Conservation (phyloP, 2,113 vertebrate genomes). For the Phoenicopterus ruber region DNA sequence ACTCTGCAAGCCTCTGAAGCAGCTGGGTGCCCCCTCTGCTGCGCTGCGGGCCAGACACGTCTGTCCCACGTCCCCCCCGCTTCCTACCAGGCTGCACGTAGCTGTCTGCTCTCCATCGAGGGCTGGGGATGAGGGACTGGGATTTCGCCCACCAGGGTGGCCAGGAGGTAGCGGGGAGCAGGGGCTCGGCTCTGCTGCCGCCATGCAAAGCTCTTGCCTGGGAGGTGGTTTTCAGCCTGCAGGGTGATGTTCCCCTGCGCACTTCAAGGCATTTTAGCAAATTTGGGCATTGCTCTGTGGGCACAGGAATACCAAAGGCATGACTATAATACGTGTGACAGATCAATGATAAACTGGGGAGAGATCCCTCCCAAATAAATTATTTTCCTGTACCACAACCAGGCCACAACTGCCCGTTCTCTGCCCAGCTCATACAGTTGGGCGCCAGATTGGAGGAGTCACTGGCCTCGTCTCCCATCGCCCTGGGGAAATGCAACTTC, state of each 20-base stretch:
- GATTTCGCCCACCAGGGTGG: not conserved
- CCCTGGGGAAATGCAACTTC: not conserved
- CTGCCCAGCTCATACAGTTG: not conserved
- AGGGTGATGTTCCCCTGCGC: not conserved
- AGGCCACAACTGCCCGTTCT: not conserved
- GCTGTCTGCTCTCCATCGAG: not conserved
- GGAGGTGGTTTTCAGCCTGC: not conserved
- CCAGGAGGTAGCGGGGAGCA: not conserved
- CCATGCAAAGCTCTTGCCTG: not conserved
- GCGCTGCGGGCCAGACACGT: accelerated
- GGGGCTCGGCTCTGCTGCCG: not conserved
- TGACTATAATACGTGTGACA: too few species aligned
- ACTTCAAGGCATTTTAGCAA: not conserved
- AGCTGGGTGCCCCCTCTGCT: too few species aligned
- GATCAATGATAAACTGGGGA: not conserved
- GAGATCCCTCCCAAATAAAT: not conserved
- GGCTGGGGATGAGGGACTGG: not conserved
- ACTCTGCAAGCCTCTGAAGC: not conserved
- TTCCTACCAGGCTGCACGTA: not conserved
- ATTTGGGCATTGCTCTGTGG: not conserved
- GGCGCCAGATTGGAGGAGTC: not conserved
- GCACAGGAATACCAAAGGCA: not conserved
- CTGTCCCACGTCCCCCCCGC: not conserved
- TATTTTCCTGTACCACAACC: not conserved
- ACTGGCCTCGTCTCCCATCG: not conserved